Evolutionary conservation across 1,140 invertebrate genomes (phyloP).

Genomic region (Panagrolaimus sp.): DNA sequence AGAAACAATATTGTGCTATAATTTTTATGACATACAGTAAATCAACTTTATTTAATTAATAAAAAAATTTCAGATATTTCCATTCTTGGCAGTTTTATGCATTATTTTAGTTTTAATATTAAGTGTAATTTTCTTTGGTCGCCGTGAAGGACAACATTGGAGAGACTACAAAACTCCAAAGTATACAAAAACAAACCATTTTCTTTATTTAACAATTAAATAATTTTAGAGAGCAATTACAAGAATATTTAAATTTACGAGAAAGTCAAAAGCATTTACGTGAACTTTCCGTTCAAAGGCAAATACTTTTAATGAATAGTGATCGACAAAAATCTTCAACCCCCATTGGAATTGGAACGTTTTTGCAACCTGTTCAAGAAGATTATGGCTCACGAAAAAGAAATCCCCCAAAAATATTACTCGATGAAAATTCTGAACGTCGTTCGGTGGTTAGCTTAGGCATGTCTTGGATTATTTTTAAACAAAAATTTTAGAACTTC

Average conservation of each 20-base stretch:
- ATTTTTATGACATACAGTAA: too few species aligned
- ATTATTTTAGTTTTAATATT: constrained; percentile 40
- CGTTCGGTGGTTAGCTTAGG: too few species aligned
- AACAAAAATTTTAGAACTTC: neutral
- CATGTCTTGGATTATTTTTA: too few species aligned
- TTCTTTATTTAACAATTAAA: constrained; percentile 7
- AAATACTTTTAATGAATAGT: constrained; percentile 44
- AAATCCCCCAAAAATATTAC: constrained; percentile 13
- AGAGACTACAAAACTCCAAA: constrained; percentile 53
- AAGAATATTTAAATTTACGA: constrained; percentile 25
- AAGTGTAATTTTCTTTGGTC: constrained; percentile 49
- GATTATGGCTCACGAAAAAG: constrained; percentile 7
- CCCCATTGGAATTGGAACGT: constrained; percentile 30
- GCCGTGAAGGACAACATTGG: constrained; percentile 52
- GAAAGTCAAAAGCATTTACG: constrained; percentile 45
- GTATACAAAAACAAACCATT: constrained; percentile 18
- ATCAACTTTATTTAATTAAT: too few species aligned
- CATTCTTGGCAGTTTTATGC: constrained; percentile 41
- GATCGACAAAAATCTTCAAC: constrained; percentile 22
- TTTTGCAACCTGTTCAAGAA: constrained; percentile 21
- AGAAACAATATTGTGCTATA: too few species aligned
- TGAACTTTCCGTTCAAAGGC: constrained; percentile 46
- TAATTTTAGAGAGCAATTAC: constrained; percentile 41
- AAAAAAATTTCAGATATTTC: constrained; percentile 38
- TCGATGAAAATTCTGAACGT: neutral